Evolutionary conservation across 1,140 invertebrate genomes (phyloP).

Genomic region (Lysiphlebus fabarum): DNA sequence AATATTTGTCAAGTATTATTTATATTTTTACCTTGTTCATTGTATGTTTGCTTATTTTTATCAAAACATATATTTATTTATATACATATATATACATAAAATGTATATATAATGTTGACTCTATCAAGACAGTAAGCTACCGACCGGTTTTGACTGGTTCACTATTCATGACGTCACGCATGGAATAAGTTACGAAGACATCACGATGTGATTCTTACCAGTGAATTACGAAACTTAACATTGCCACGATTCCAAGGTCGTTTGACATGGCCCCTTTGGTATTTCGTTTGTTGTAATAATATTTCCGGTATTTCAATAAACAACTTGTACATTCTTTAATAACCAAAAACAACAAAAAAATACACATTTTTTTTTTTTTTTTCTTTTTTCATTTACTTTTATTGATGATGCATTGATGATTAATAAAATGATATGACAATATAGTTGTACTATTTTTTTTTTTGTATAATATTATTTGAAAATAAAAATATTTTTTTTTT

Average conservation of each 20-base stretch:
- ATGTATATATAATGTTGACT: no score
- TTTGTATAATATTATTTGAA: not conserved
- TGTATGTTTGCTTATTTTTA: no score
- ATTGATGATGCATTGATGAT: no score
- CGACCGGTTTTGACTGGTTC: constrained; percentile 20
- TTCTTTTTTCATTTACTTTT: no score
- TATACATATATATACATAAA: constrained; percentile 8
- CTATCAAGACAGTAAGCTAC: constrained; percentile 11
- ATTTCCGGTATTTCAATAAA: constrained; percentile 15
- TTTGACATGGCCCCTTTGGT: constrained; percentile 18
- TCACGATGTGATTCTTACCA: constrained; percentile 5
- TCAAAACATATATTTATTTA: constrained; percentile 2
- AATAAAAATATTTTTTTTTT: constrained; percentile 19
- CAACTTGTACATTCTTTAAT: no score
- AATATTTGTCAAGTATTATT: no score
- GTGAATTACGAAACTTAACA: constrained; percentile 21
- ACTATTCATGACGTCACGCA: constrained; percentile 24
- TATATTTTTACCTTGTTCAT: no score
- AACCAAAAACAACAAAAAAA: no score
- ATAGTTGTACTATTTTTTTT: not conserved
- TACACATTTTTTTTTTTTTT: no score
- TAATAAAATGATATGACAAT: no score
- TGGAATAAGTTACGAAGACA: constrained; percentile 25
- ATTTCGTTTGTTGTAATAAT: constrained; percentile 3
- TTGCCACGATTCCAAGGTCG: constrained; percentile 20